Percentiles rank a stretch among this genome's conserved stretches.
Conservation (phyloP, 2,888 invertebrate genomes). For the Choristoneura rosaceana region DNA sequence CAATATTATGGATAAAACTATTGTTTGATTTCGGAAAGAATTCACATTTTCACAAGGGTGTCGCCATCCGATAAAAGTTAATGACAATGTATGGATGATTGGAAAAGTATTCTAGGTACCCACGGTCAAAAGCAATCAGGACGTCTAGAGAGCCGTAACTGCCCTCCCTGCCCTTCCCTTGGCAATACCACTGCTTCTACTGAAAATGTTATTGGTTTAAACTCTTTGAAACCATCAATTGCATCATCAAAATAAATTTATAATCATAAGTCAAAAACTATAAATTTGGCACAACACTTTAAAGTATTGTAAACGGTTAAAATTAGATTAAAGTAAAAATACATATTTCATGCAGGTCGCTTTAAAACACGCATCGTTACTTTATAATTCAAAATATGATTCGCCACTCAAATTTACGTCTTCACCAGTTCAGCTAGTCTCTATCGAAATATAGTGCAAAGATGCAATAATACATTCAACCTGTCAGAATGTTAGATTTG, state of each 20-base stretch:
- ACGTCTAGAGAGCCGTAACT: too few relatives aligned
- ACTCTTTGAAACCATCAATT: not conserved
- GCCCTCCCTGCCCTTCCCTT: too few relatives aligned
- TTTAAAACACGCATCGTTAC: not conserved
- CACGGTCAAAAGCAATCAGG: too few relatives aligned
- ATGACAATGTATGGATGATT: too few relatives aligned
- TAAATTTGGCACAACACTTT: not conserved
- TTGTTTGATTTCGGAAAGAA: too few relatives aligned
- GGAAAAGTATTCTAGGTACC: too few relatives aligned
- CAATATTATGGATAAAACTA: too few relatives aligned
- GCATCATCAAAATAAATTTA: not conserved
- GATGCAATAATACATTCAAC: not conserved
- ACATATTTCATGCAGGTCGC: not conserved
- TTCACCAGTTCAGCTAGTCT: not conserved
- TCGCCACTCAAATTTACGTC: not conserved
- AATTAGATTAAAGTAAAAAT: conserved; percentile 12
- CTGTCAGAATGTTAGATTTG: conserved; percentile 25
- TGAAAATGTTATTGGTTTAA: too few relatives aligned
- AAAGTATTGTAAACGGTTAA: not conserved
- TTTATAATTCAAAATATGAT: conserved; percentile 4
- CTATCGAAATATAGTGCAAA: not conserved
- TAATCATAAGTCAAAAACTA: not conserved
- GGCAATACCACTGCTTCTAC: too few relatives aligned
- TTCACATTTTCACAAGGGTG: too few relatives aligned
- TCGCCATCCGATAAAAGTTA: too few relatives aligned